Percentiles rank a stretch among this genome's conserved stretches.
Conservation (phyloP, 2,888 invertebrate genomes). For the Trilocha varians region DNA sequence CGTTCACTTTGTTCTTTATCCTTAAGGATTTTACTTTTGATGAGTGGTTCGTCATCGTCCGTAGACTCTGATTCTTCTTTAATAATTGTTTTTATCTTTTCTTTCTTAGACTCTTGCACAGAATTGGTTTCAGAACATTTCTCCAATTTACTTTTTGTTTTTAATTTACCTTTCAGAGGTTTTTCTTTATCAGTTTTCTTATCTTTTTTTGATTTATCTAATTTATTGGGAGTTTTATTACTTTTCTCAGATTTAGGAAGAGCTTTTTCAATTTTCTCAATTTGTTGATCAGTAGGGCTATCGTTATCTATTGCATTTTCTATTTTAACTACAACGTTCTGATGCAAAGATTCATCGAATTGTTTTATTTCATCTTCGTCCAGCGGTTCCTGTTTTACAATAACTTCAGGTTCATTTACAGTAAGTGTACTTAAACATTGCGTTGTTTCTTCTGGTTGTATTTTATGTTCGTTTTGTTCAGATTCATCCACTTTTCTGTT, state of each 20-base stretch:
- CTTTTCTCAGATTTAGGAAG: conserved; percentile 7
- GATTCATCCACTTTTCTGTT: conserved; percentile 39
- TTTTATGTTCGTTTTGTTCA: conserved; percentile 34
- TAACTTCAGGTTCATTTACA: conserved; percentile 15
- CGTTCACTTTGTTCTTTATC: conserved; percentile 50
- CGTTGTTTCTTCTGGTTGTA: conserved; percentile 10
- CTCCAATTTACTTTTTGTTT: conserved; percentile 31
- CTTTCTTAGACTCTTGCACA: conserved; percentile 25
- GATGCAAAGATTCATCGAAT: conserved; percentile 13
- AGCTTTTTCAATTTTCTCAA: conserved; percentile 3
- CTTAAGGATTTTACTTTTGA: conserved; percentile 57
- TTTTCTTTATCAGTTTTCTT: conserved; percentile 36
- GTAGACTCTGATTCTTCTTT: conserved; percentile 57
- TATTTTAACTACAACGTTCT: conserved; percentile 7
- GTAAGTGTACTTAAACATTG: background rate
- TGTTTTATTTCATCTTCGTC: conserved; percentile 41
- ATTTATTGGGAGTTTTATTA: conserved; percentile 20
- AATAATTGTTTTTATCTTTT: conserved; percentile 32
- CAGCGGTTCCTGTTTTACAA: conserved; percentile 50
- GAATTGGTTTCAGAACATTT: conserved; percentile 21
- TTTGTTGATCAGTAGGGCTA: conserved; percentile 1
- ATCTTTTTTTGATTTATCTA: conserved; percentile 25
- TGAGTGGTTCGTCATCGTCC: conserved; percentile 58
- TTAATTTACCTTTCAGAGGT: conserved; percentile 29
- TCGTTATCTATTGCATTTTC: conserved; percentile 8